Conservation (phyloP, 2,888 invertebrate species). For the Theodoxus fluviatilis region DNA sequence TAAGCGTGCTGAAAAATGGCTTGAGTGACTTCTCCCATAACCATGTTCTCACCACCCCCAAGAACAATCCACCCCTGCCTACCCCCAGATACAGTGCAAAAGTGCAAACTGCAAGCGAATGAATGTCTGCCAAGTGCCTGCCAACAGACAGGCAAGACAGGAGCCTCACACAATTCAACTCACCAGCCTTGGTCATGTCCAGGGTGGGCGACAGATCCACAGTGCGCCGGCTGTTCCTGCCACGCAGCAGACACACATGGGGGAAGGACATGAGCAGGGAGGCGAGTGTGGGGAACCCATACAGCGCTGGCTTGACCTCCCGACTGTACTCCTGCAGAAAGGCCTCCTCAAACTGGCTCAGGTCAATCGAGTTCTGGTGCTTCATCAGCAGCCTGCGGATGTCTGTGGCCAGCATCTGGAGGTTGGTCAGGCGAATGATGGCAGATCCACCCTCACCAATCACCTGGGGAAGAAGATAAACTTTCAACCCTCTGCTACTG, state of each 20-base stretch:
- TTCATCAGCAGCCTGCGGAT: constrained; percentile 69
- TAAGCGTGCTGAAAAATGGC: too few relatives aligned
- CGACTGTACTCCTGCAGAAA: constrained; percentile 63
- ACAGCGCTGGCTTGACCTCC: constrained; percentile 68
- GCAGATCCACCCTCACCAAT: constrained; percentile 52
- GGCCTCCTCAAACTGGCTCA: constrained; percentile 53
- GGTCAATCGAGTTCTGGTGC: constrained; percentile 66
- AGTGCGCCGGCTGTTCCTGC: constrained; percentile 60
- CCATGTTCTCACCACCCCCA: too few relatives aligned
- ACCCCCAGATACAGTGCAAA: too few relatives aligned
- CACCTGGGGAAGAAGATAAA: constrained; percentile 35
- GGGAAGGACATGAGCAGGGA: constrained; percentile 70
- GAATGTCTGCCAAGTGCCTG: neutral
- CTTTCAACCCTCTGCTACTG: neutral
- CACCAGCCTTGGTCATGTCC: constrained; percentile 34
- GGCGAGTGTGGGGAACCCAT: constrained; percentile 69
- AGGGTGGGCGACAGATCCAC: constrained; percentile 42
- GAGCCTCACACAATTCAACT: too few relatives aligned
- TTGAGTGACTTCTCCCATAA: too few relatives aligned
- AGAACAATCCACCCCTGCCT: too few relatives aligned
- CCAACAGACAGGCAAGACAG: neutral
- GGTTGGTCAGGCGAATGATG: constrained; percentile 56
- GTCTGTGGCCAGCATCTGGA: constrained; percentile 70
- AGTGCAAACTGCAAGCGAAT: neutral
- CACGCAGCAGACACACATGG: constrained; percentile 68